Evolutionary conservation across 2,797 vertebrate genomes (phyloP).

Genomic region (Phalanger gymnotis): DNA sequence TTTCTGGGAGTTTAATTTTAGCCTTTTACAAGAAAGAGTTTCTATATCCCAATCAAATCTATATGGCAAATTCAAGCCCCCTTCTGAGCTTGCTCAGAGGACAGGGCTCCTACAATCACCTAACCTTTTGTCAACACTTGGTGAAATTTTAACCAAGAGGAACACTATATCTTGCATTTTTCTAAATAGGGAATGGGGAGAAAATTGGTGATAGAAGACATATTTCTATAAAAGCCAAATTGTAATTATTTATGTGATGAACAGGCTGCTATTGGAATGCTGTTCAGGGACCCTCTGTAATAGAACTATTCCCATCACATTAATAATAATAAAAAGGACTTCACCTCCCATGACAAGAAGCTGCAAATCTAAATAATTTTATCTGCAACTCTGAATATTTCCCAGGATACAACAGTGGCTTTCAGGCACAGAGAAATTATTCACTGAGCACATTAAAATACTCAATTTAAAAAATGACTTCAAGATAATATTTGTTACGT

Average conservation of each 20-base stretch:
- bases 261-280: slow-evolving; percentile 61
- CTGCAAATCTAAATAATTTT: slow-evolving; percentile 76
- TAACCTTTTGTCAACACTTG: background rate
- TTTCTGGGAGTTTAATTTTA: background rate
- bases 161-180: background rate
- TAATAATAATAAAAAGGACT: slow-evolving; percentile 76
- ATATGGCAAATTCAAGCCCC: background rate
- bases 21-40: background rate
- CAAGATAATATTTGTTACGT: slow-evolving; percentile 59
- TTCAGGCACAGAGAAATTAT: slow-evolving; percentile 69
- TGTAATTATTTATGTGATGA: slow-evolving; percentile 71
- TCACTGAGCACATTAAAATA: slow-evolving; percentile 62
- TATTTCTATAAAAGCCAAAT: slow-evolving; percentile 35
- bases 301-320: slow-evolving; percentile 65
- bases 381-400: slow-evolving; percentile 72
- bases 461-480: slow-evolving; percentile 72
- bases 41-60: background rate
- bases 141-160: background rate
- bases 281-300: slow-evolving; percentile 37
- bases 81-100: background rate
- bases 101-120: background rate
- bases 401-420: slow-evolving; percentile 65
- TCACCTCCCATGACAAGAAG: slow-evolving; percentile 69
- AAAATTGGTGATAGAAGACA: background rate
- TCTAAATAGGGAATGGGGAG: background rate